A percentile compares a stretch with the other conserved stretches of the same genome.
phyloP scores from a whole-genome alignment of 1,140 invertebrate species.

The Phortica variegata region DNA sequence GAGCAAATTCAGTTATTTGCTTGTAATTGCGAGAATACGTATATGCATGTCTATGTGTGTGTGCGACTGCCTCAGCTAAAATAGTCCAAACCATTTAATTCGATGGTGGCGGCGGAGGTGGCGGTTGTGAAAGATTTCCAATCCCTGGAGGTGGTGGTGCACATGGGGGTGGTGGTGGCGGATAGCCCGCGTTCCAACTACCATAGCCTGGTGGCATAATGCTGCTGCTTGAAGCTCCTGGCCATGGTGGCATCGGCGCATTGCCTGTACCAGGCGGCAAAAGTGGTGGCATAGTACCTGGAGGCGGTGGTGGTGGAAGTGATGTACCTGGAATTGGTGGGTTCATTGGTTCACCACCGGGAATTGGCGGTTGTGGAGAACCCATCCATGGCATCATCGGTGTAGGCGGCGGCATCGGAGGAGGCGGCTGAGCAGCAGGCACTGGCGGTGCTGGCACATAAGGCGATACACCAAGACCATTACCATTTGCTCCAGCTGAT shows the following conservation, averaged over 20 bases:
- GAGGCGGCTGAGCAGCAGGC: conserved; percentile 40
- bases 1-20: too few relatives aligned
- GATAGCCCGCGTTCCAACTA: conserved; percentile 56
- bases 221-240: conserved; percentile 48
- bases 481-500: too few relatives aligned
- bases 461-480: conserved; percentile 29
- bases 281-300: conserved; percentile 8
- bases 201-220: conserved; percentile 58
- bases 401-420: conserved; percentile 42
- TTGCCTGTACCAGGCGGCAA: conserved; percentile 40
- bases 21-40: conserved; percentile 27
- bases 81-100: too few relatives aligned
- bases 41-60: too few relatives aligned
- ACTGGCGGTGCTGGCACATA: conserved; percentile 43
- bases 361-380: conserved; percentile 56
- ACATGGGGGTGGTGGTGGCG: conserved; percentile 60
- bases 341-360: conserved; percentile 50
- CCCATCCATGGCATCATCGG: conserved; percentile 52
- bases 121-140: conserved; percentile 34
- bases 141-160: conserved; percentile 61
- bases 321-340: conserved; percentile 47
- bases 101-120: conserved; percentile 60
- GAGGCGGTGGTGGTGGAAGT: conserved; percentile 42
- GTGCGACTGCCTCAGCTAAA: too few relatives aligned
- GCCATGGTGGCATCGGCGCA: conserved; percentile 57